A percentile compares a stretch with the other conserved stretches of the same genome.
These are phyloP conservation scores for Thymelicus acteon DNA, from an alignment of 2,888 invertebrate genomes.

Conservation along the genomic window DNA sequence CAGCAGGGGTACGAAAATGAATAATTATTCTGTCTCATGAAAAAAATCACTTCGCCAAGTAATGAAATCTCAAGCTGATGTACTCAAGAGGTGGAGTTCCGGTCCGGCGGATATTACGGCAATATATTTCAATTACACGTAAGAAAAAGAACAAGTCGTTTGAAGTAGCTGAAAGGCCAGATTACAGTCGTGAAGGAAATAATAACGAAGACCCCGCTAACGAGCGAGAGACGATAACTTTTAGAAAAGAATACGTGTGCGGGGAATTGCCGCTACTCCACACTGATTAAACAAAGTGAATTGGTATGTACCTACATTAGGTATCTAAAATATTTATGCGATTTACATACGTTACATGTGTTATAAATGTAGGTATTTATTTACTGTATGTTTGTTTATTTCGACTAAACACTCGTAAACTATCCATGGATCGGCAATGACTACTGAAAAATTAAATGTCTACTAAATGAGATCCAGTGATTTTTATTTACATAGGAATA, in stretches of 20 bases:
- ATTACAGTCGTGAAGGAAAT: constrained; percentile 79
- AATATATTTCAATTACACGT: constrained; percentile 85
- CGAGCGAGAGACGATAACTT: constrained; percentile 73
- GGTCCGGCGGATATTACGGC: constrained; percentile 83
- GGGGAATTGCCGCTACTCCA: constrained; percentile 56
- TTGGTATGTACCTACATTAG: too few species aligned
- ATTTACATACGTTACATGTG: too few species aligned
- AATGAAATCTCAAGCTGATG: constrained; percentile 83
- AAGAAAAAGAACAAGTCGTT: constrained; percentile 84
- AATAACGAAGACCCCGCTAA: constrained; percentile 79
- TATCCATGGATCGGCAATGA: too few species aligned
- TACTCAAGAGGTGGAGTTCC: constrained; percentile 76
- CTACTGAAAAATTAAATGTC: too few species aligned
- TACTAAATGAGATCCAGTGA: too few species aligned
- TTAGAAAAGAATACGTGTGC: constrained; percentile 72
- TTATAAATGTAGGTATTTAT: too few species aligned
- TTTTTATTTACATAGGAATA: too few species aligned
- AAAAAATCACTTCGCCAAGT: constrained; percentile 80
- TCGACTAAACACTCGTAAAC: too few species aligned
- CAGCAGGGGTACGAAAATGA: constrained; percentile 74
- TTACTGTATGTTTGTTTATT: too few species aligned
- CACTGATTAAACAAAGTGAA: constrained; percentile 57
- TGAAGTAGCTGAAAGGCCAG: constrained; percentile 83
- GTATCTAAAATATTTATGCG: too few species aligned
- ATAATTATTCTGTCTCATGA: constrained; percentile 80